Evolutionary conservation across 2,113 vertebrate species (phyloP).

Genomic region (Onychostruthus taczanowskii): DNA sequence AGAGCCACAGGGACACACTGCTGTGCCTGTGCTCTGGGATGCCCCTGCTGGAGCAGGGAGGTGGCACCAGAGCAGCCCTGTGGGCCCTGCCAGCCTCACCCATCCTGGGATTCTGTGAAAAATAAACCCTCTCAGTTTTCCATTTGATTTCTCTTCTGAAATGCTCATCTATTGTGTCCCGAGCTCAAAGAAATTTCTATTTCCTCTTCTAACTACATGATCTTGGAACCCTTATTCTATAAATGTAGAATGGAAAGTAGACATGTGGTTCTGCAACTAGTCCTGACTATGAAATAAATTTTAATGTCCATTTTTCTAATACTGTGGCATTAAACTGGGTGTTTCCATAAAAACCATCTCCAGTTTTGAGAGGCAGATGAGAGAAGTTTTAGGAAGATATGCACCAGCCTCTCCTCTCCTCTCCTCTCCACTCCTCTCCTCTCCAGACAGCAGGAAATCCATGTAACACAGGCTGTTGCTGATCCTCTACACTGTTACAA

Average conservation of each 20-base stretch:
- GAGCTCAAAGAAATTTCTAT: not conserved
- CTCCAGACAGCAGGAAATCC: not conserved
- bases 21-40: not conserved
- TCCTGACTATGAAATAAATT: not conserved
- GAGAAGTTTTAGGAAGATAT: not conserved
- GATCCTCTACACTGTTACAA: not conserved
- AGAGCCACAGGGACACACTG: not conserved
- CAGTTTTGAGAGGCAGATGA: not conserved
- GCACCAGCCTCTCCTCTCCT: not conserved
- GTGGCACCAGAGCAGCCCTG: not conserved
- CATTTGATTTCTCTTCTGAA: not conserved
- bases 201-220: not conserved
- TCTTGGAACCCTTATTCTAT: not conserved
- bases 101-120: not conserved
- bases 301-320: not conserved
- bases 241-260: not conserved
- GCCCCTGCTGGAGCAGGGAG: not conserved
- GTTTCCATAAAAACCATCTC: not conserved
- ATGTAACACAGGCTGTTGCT: not conserved
- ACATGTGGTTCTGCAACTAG: not conserved
- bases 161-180: not conserved
- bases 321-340: not conserved
- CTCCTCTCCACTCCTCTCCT: too few relatives aligned
- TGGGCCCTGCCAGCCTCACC: fast-evolving
- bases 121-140: not conserved